Evolutionary conservation across 2,113 vertebrate genomes (phyloP), one percentile per base, ranked within the genome.

Genomic region (Salvelinus namaycush): DNA sequence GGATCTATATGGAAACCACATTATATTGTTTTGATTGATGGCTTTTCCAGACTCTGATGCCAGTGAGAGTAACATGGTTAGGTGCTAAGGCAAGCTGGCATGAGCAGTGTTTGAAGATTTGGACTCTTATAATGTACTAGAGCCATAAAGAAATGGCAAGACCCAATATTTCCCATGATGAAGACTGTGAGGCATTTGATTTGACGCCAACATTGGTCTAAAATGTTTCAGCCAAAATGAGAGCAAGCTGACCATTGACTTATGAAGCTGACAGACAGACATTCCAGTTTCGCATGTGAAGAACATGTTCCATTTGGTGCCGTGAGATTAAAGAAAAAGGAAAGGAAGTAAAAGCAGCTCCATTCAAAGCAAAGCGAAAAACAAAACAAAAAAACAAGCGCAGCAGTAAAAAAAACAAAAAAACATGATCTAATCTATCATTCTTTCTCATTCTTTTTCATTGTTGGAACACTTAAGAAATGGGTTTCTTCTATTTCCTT

Each of bases 151-250:
- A 75, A 49, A 70, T 44, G 31, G 9, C 16, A 20, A 76, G 81
- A 78, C 76, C 74, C 81, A 6, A 26, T 81, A 76, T 49, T 59
- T 49, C 1, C 83, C 85, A 85, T 76, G 80, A 85, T 76, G 80
- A 88, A 89, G 88, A 89, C 91, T 91, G 80, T 91, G 87, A 92
- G 88, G 78, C 90, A 48, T 90, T 89, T 86, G 84, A 77, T 49
- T 70, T 70, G 6, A 87, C 88, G 79, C 83, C 83, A 89, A 86
- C 78, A 87, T 88, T 88, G 90, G 89, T 78, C 86, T 76, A 84
- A 88, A 88, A 73, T 3, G 71, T 81, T 90, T 85, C 79, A 88
- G 90, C 83, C 88, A 87, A 88, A 87, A 87, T 84, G 27, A 78
- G 84, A 82, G 83, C 80, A 85, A 87, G 89, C 80, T 72, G 79